Evolutionary conservation across 2,797 vertebrate genomes (phyloP), one percentile per base, ranked within the genome.

Genomic region (Astyanax mexicanus): DNA sequence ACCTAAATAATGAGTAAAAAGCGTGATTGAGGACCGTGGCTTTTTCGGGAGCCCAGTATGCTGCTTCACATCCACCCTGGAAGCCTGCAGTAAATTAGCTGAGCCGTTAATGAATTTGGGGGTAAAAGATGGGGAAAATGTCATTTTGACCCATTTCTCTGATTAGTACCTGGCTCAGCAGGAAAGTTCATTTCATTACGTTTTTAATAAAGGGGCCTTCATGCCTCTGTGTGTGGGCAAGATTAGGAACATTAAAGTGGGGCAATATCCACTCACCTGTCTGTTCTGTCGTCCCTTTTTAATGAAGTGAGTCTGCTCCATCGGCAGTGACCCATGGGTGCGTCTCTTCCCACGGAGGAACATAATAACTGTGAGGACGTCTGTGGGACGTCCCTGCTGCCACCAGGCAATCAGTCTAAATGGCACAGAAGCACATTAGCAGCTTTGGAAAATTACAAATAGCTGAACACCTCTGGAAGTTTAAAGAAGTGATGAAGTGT

Each of bases 151-250:
- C 74, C 54, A 62, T 75, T 79, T 77, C 19, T 15, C 15, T 35
- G 52, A 67, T 78, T 57, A 54, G 12, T 21, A 17, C 23, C 38
- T 29, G 29, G 54, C 66, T 79, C 77, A 68, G 69, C 73, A 72
- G 60, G 74, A 52, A 79, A 40, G 44, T 70, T 72, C 35, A 19
- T 54, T 72, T 66, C 45, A 71, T 71, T 74, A 73, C 6, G 15
- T 72, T 72, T 68, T 73, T 73, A 61, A 68, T 78, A 78, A 73
- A 68, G 45, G 37, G 61, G 25, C 51, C 35, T 29, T 54, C 35
- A 55, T 45, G 29, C 55, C 29, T 44, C 19, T 44, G 55, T 65
- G 47, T 58, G 60, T 23, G 52, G 42, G 76, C 19, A 54, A 37
- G 54, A 54, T 72, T 61, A 25, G 51, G 12, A 32, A 67, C 70